Evolutionary conservation across 1,140 invertebrate genomes (phyloP), one percentile per base, ranked within the genome.

Genomic region (Monomorium pharaonis): DNA sequence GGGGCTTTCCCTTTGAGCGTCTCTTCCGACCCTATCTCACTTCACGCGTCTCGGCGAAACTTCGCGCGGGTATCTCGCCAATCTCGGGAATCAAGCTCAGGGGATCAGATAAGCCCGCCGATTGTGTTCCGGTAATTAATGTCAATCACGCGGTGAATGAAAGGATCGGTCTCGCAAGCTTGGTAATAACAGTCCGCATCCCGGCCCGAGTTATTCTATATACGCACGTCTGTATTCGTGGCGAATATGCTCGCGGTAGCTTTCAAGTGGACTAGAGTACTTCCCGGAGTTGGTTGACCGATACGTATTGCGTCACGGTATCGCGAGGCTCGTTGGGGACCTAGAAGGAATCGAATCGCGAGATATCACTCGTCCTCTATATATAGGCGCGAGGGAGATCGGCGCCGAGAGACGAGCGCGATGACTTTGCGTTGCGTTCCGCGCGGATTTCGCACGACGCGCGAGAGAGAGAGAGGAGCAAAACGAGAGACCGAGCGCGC

Each of bases 91-190:
- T 58, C 47, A 27, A 56, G 33, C 42, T 24, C n/a, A n/a, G 63
- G 5, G 3, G 65, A 81, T 81, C 78, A 58, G 78, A 83, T 83
- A 83, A 83, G 24, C n/a, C n/a, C 67, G 51, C 51, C 67, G 78
- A 83, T 83, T 83, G 78, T 74, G 67, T 74, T 83, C 51, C 78
- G 78, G 67, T 83, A 83, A 83, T 83, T 83, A 83, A 83, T 83
- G 78, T 83, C 78, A 83, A 83, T 74, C 78, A 83, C 7, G 27
- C 37, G 51, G 10, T 74, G 30, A 84, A 78, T 27, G 83, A 84
- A 63, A 42, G 74, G 67, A 78, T 51, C 72, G 81, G 18, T 72
- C 49, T 42, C 49, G 60, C 21, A 21, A 49, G 27, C 5, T 18
- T 30, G 51, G 58, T 51, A 60, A 67, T 65, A 49, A 81, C 10